These are phyloP conservation scores for Ageneiosus marmoratus DNA, from an alignment of 2,113 vertebrate species.

Conservation along the genomic window DNA sequence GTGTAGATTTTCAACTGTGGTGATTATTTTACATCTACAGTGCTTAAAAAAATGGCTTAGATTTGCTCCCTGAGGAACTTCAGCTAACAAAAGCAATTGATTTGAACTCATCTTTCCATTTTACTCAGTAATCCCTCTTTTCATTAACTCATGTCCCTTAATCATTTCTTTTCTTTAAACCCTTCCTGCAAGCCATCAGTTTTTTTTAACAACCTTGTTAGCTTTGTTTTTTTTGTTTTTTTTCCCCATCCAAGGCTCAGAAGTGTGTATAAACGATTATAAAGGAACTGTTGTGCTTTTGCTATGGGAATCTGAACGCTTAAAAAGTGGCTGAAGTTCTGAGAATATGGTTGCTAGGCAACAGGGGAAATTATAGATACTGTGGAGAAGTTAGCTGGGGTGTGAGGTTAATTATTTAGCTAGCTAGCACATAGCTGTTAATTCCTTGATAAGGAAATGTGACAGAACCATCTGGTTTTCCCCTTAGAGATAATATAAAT, in stretches of 20 bases:
- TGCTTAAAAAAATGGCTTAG: conserved; percentile 23
- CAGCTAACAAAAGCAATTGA: conserved; percentile 42
- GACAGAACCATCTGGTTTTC: background rate
- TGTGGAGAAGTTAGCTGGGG: background rate
- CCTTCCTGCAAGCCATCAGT: background rate
- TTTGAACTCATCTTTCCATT: conserved; percentile 41
- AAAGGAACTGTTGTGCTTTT: background rate
- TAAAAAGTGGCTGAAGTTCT: background rate
- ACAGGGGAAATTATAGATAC: background rate
- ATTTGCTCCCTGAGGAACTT: conserved; percentile 37
- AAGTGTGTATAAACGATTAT: background rate
- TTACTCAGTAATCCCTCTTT: conserved; percentile 51
- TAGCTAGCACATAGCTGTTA: background rate
- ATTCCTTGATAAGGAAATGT: background rate
- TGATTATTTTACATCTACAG: conserved; percentile 55
- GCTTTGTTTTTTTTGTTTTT: background rate
- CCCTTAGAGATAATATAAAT: background rate
- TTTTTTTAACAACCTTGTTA: background rate
- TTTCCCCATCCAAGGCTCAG: background rate
- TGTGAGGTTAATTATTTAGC: background rate
- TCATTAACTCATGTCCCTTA: background rate
- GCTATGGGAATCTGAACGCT: background rate
- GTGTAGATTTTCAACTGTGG: conserved; percentile 21
- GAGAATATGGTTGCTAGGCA: background rate
- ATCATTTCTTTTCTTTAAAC: background rate